Percentiles rank a stretch among this genome's conserved stretches.
Evolutionary conservation across 2,888 invertebrate species (phyloP).

Genomic region (Ochropleura leucogaster): DNA sequence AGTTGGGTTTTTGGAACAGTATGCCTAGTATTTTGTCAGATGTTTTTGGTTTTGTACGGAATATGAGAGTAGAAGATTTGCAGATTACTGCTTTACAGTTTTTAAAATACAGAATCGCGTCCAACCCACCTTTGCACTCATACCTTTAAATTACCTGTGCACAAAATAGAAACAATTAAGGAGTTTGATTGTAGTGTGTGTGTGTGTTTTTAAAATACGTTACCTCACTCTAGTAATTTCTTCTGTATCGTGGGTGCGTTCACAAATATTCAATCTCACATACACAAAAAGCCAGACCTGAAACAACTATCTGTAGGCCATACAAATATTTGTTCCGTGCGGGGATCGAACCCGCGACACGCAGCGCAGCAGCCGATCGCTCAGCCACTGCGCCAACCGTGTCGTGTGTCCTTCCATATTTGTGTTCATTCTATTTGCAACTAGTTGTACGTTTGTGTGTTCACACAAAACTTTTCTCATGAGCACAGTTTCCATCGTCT

Average conservation of each 20-base stretch:
- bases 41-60: constrained; percentile 1
- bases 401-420: constrained; percentile 12
- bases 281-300: no score
- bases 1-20: constrained; percentile 8
- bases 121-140: neutral
- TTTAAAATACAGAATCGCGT: neutral
- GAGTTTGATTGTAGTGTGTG: no score
- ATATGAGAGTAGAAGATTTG: neutral
- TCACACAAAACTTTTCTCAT: constrained; percentile 44
- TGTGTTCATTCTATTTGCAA: constrained; percentile 16
- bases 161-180: neutral
- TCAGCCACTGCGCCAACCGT: no score
- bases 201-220: no score
- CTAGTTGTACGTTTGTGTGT: constrained; percentile 23
- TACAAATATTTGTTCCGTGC: no score
- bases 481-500: constrained; percentile 46
- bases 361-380: no score
- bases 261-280: no score
- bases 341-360: no score
- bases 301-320: no score
- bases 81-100: neutral
- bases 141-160: neutral
- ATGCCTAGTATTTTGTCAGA: constrained; percentile 1
- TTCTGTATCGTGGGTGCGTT: no score
- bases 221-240: no score